Conservation (phyloP, 2,113 vertebrate genomes). For the Xenopus tropicalis region UCB_Xtro_10.0 CM004447.2:13119001-13119500, state of each 20-base stretch:
- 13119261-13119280: conserved; percentile 89
- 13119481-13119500: conserved; percentile 98
- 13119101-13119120: conserved; percentile 84
- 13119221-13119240: conserved; percentile 77
- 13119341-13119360: conserved; percentile 66
- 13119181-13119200: conserved; percentile 97
- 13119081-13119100: conserved; percentile 40
- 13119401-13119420: conserved; percentile 85
- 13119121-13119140: conserved; percentile 94
- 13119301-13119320: conserved; percentile 82
- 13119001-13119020: conserved; percentile 62
- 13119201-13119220: conserved; percentile 81
- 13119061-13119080: conserved; percentile 55
- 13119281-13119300: conserved; percentile 86
- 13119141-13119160: conserved; percentile 91
- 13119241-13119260: conserved; percentile 81
- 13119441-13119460: conserved; percentile 99
- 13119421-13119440: conserved; percentile 98
- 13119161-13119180: conserved; percentile 99
- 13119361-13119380: conserved; percentile 59
- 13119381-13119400: conserved; percentile 95
- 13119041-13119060: conserved; percentile 63
- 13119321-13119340: conserved; percentile 35
- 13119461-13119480: conserved; percentile 99
- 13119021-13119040: conserved; percentile 65